Conservation (phyloP, 2,888 invertebrate genomes). For the Carpatolechia fugitivella region DNA sequence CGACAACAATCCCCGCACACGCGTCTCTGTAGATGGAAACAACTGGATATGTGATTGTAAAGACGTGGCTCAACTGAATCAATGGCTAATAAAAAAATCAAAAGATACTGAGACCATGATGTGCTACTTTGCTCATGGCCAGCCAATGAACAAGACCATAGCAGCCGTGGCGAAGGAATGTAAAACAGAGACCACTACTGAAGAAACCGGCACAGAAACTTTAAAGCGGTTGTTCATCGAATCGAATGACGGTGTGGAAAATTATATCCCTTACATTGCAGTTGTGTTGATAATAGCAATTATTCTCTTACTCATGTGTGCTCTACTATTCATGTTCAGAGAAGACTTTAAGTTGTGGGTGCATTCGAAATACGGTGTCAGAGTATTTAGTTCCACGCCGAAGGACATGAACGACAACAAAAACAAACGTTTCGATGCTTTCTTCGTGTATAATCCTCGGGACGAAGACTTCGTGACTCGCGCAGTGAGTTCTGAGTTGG, state of each 20-base stretch:
- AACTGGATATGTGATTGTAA: slow-evolving; percentile 91
- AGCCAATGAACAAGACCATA: slow-evolving; percentile 73
- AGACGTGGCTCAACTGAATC: slow-evolving; percentile 83
- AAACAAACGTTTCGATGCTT: slow-evolving; percentile 91
- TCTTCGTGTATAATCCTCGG: slow-evolving; percentile 90
- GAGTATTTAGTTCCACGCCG: slow-evolving; percentile 83
- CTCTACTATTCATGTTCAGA: slow-evolving; percentile 85
- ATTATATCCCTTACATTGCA: slow-evolving; percentile 86
- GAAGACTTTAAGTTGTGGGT: slow-evolving; percentile 89
- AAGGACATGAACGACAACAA: slow-evolving; percentile 77
- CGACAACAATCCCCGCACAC: slow-evolving; percentile 82
- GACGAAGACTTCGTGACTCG: slow-evolving; percentile 86
- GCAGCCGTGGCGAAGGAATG: slow-evolving; percentile 76
- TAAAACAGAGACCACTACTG: slow-evolving; percentile 82
- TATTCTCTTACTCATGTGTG: slow-evolving; percentile 83
- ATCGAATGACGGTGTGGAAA: slow-evolving; percentile 82
- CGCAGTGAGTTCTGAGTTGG: slow-evolving; percentile 85
- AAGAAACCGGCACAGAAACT: slow-evolving; percentile 79
- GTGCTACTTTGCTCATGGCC: slow-evolving; percentile 80
- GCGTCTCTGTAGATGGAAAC: slow-evolving; percentile 86
- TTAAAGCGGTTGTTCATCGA: slow-evolving; percentile 80
- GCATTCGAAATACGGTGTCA: slow-evolving; percentile 86
- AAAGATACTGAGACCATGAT: slow-evolving; percentile 83
- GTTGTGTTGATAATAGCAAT: slow-evolving; percentile 84
- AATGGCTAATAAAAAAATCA: slow-evolving; percentile 84